These are phyloP conservation scores for Bagarius yarrelli DNA, from an alignment of 2,113 vertebrate species.

Conservation along the genomic window DNA sequence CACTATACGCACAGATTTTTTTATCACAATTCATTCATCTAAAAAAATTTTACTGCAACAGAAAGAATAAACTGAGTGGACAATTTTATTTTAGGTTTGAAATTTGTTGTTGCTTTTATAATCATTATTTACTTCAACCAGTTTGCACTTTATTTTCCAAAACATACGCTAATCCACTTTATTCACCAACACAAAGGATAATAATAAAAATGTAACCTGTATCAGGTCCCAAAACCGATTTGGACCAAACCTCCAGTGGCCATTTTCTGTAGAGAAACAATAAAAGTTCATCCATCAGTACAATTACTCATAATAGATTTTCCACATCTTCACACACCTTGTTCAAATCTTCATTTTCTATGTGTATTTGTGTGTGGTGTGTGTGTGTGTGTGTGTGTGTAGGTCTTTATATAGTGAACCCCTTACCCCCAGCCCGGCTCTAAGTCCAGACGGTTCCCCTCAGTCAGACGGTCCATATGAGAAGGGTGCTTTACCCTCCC, in stretches of 20 bases:
- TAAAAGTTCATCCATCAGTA: too few species aligned
- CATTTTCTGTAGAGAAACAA: too few species aligned
- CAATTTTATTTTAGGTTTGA: not conserved
- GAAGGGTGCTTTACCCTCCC: slow-evolving; percentile 85
- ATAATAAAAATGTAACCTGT: not conserved
- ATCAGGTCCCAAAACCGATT: not conserved
- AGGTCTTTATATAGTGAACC: slow-evolving; percentile 90
- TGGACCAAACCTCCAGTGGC: not conserved
- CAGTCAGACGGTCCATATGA: slow-evolving; percentile 82
- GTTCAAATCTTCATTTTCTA: not conserved
- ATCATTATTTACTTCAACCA: too few species aligned
- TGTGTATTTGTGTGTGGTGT: not conserved
- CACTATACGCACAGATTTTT: not conserved
- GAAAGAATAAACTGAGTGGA: not conserved
- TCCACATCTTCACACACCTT: too few species aligned
- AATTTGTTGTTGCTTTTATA: not conserved
- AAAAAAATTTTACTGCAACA: not conserved
- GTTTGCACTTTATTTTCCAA: not conserved
- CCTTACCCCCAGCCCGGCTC: slow-evolving; percentile 87
- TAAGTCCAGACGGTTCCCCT: slow-evolving; percentile 87
- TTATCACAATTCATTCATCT: not conserved
- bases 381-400: slow-evolving; percentile 15
- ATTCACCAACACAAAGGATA: not conserved
- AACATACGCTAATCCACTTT: too few species aligned
- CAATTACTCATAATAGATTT: not conserved